phyloP scores from a whole-genome alignment of 1,140 invertebrate species.

The Drosophila gunungcola region DNA sequence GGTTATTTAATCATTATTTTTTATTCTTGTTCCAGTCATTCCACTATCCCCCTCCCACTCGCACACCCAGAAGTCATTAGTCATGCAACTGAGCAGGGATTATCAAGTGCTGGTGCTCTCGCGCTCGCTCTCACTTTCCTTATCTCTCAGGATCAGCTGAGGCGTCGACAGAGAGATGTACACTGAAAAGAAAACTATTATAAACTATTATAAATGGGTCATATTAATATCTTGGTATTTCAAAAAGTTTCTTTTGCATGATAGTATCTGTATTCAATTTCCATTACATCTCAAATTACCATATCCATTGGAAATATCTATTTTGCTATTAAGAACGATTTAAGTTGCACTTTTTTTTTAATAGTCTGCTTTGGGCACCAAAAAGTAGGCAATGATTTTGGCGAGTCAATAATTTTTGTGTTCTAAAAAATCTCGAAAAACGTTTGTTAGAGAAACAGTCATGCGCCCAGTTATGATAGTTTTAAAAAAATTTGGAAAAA shows the following conservation, averaged over 20 bases:
- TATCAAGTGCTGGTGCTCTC: conserved; percentile 25
- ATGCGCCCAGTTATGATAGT: background rate
- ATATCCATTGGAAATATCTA: too few relatives aligned
- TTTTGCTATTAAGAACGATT: too few relatives aligned
- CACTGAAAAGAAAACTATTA: background rate
- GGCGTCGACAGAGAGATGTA: conserved; percentile 5
- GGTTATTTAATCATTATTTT: background rate
- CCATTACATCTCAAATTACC: too few relatives aligned
- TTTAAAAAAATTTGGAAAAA: background rate
- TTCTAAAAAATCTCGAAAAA: background rate
- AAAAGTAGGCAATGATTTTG: background rate
- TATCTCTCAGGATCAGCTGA: conserved; percentile 30
- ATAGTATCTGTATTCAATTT: too few relatives aligned
- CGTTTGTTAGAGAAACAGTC: background rate
- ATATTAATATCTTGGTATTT: too few relatives aligned
- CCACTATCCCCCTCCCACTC: background rate
- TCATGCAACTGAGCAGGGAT: conserved; percentile 31
- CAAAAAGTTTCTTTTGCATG: too few relatives aligned
- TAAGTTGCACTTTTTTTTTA: too few relatives aligned
- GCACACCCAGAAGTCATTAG: conserved; percentile 21
- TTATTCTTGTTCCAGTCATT: background rate
- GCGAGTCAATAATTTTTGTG: background rate
- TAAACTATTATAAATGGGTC: fast-evolving
- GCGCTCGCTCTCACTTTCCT: conserved; percentile 24
- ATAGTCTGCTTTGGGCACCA: too few relatives aligned